These are phyloP conservation scores for Clunio marinus DNA, from an alignment of 2,888 invertebrate species.

Conservation along the genomic window DNA sequence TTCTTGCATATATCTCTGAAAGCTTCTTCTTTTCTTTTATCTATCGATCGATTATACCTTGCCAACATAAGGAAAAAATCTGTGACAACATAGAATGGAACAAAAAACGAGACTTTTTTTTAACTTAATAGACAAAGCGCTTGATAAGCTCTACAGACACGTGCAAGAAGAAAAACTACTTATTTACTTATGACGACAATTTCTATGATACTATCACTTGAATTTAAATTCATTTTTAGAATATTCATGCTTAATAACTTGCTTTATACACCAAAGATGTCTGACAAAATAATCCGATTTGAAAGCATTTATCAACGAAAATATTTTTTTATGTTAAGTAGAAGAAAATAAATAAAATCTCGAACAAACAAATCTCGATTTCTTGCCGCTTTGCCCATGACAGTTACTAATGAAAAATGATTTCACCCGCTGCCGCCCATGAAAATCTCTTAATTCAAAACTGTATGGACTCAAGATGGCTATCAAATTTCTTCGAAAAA, in stretches of 20 bases:
- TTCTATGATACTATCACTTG: too few species aligned
- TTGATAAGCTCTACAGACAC: neutral
- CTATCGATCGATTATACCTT: conserved; percentile 39
- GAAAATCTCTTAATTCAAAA: conserved; percentile 7
- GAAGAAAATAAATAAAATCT: neutral
- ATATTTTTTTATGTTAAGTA: too few species aligned
- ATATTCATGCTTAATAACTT: too few species aligned
- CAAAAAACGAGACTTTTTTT: neutral
- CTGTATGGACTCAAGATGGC: neutral
- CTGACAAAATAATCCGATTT: too few species aligned
- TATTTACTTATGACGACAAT: too few species aligned
- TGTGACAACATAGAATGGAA: conserved; percentile 1
- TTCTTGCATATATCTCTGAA: conserved; percentile 3
- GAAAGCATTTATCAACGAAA: too few species aligned
- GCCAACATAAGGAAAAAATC: conserved; percentile 29
- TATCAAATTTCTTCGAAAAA: conserved; percentile 1
- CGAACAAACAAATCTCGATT: neutral
- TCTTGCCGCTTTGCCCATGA: neutral
- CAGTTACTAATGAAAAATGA: neutral
- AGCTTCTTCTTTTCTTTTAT: conserved; percentile 10
- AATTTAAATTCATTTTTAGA: too few species aligned
- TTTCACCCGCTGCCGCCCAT: neutral
- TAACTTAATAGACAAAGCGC: neutral
- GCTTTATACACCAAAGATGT: neutral
- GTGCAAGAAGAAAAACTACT: conserved; percentile 5